Evolutionary conservation across 1,140 invertebrate species (phyloP).

Genomic region (Lepidotrigona ventralis): DNA sequence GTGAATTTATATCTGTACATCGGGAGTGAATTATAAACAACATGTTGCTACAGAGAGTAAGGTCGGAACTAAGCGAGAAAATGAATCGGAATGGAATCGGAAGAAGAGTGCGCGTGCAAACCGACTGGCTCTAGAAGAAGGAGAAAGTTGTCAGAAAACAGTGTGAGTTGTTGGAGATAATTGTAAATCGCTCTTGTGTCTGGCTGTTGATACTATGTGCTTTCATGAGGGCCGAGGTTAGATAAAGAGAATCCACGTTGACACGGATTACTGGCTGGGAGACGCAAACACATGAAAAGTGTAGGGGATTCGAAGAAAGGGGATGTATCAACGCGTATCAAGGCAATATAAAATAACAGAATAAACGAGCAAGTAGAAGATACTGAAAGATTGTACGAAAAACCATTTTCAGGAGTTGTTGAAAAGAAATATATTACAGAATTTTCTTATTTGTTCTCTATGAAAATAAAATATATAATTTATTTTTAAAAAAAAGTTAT

Average conservation of each 20-base stretch:
- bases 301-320: background rate
- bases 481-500: too few species aligned
- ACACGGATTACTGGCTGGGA: conserved; percentile 18
- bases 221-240: background rate
- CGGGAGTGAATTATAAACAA: background rate
- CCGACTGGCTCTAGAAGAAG: conserved; percentile 7
- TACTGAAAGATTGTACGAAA: background rate
- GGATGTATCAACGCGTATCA: background rate
- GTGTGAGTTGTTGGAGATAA: conserved; percentile 13
- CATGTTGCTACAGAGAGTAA: background rate
- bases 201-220: conserved; percentile 5
- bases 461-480: background rate
- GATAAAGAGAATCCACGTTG: conserved; percentile 22
- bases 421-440: background rate
- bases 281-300: background rate
- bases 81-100: background rate
- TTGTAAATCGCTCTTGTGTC: conserved; percentile 38
- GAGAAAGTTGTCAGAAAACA: conserved; percentile 22
- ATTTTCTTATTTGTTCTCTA: too few species aligned
- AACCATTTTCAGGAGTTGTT: background rate
- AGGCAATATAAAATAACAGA: conserved; percentile 10
- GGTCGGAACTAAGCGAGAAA: background rate
- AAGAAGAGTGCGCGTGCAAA: background rate
- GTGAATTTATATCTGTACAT: background rate
- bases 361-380: conserved; percentile 14